phyloP scores from a whole-genome alignment of 2,113 vertebrate genomes.

The Rallus limicola region DNA sequence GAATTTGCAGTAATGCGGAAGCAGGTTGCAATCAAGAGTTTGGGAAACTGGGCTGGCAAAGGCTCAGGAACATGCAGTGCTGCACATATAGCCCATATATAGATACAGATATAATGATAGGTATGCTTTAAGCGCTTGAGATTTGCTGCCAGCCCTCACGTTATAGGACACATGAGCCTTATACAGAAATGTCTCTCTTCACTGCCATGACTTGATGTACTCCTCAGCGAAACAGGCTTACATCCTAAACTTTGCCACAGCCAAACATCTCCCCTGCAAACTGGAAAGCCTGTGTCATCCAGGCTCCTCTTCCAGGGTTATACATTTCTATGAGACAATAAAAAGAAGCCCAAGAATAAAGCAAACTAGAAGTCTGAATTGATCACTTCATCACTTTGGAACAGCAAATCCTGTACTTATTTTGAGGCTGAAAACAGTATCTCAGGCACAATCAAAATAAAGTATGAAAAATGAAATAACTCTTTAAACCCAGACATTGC shows the following conservation, averaged over 20 bases:
- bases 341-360: not conserved
- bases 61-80: fast-evolving
- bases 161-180: not conserved
- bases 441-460: constrained; percentile 39
- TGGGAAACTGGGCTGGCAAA: not conserved
- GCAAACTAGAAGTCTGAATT: not conserved
- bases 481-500: not conserved
- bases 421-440: not conserved
- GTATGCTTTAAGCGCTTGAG: not conserved
- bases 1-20: not conserved
- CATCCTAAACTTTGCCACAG: not conserved
- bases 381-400: not conserved
- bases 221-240: not conserved
- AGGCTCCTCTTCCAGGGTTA: not conserved
- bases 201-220: not conserved
- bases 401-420: not conserved
- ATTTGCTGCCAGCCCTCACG: not conserved
- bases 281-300: not conserved
- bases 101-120: not conserved
- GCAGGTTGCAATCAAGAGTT: not conserved
- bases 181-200: not conserved
- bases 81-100: not conserved
- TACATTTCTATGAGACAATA: not conserved
- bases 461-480: not conserved
- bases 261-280: not conserved